These are phyloP conservation scores for Thamnophis elegans DNA, from an alignment of 2,797 vertebrate genomes.

Conservation along the genomic window DNA sequence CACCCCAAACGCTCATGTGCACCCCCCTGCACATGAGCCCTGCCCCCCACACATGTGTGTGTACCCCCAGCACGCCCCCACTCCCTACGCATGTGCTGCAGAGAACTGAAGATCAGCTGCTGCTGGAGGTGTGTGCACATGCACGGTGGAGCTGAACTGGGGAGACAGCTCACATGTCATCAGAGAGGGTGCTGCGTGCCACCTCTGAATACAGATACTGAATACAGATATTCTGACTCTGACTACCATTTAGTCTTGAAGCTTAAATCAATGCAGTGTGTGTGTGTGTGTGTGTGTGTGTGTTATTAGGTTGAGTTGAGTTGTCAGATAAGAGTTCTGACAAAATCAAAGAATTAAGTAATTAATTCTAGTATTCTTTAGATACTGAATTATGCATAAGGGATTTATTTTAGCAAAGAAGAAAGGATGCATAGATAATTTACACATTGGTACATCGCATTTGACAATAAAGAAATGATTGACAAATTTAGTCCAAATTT, in stretches of 20 bases:
- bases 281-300: no score
- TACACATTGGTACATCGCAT: neutral
- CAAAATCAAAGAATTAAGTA: neutral
- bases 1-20: no score
- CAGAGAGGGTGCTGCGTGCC: no score
- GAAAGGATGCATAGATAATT: neutral
- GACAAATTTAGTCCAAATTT: neutral
- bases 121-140: no score
- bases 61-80: no score
- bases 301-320: neutral
- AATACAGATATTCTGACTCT: neutral
- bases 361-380: neutral
- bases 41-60: no score
- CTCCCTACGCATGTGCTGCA: no score
- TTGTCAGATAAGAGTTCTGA: neutral
- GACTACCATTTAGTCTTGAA: neutral
- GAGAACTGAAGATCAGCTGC: no score
- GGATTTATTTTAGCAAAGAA: neutral
- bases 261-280: neutral
- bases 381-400: neutral
- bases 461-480: neutral
- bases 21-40: no score
- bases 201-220: neutral
- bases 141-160: no score
- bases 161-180: no score